Conservation (phyloP, 1,140 invertebrate genomes). For the Pectinophora gossypiella region DNA sequence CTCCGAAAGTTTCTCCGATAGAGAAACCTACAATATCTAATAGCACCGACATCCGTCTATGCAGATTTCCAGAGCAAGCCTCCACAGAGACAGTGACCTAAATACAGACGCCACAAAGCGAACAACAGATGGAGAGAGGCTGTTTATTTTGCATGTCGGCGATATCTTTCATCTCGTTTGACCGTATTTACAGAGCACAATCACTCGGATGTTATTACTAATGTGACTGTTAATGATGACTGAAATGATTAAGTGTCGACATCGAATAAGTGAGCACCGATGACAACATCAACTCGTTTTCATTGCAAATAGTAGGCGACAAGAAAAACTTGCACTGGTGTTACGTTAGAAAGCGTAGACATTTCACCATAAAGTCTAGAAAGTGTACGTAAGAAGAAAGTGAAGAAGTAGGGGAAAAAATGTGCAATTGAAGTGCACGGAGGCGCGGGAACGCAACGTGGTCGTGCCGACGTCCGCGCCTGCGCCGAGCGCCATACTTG, state of each 20-base stretch:
- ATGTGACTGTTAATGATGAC: neutral
- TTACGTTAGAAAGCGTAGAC: slow-evolving; percentile 69
- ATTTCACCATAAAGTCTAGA: slow-evolving; percentile 72
- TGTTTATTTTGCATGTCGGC: slow-evolving; percentile 16
- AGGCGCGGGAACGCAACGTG: slow-evolving; percentile 37
- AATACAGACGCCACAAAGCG: slow-evolving; percentile 47
- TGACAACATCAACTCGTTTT: slow-evolving; percentile 61
- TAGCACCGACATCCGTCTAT: slow-evolving; percentile 69
- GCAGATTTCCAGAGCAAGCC: slow-evolving; percentile 70
- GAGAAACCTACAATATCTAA: slow-evolving; percentile 72
- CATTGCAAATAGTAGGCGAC: slow-evolving; percentile 51
- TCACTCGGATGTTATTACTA: neutral
- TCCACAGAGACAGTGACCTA: slow-evolving; percentile 55
- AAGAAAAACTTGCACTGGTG: slow-evolving; percentile 71
- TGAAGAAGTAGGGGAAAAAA: slow-evolving; percentile 69
- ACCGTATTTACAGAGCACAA: neutral
- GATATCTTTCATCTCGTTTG: slow-evolving; percentile 12
- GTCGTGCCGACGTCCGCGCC: neutral
- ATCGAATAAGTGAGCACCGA: slow-evolving; percentile 10
- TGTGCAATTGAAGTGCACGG: slow-evolving; percentile 45
- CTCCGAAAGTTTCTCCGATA: slow-evolving; percentile 69
- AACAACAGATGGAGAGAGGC: slow-evolving; percentile 26
- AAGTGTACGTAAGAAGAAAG: slow-evolving; percentile 73
- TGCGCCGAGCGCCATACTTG: slow-evolving; percentile 17
- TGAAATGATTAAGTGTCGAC: neutral